Conservation (phyloP, 2,113 vertebrate species). For the Chlorocebus sabaeus region DNA sequence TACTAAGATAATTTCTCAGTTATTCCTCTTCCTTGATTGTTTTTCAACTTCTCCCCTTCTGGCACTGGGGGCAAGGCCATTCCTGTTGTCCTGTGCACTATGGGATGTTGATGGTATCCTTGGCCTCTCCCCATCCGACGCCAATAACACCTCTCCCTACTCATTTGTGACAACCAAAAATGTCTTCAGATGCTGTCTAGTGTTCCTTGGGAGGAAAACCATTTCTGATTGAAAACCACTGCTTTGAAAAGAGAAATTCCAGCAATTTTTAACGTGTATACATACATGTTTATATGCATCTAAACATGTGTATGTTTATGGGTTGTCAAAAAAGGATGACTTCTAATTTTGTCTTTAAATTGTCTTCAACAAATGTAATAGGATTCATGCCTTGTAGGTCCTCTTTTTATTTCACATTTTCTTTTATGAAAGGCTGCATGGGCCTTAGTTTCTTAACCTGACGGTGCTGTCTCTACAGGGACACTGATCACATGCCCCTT, state of each 20-base stretch:
- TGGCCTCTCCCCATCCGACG: fast-evolving
- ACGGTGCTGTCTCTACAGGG: fast-evolving
- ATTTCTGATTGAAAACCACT: neutral
- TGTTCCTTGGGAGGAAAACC: no score
- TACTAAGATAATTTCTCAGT: neutral
- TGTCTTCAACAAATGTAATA: neutral
- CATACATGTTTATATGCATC: fast-evolving
- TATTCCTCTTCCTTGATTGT: neutral
- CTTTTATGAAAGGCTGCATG: neutral
- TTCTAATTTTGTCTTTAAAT: neutral
- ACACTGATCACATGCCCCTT: no score
- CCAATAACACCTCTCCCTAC: neutral
- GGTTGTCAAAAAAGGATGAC: neutral
- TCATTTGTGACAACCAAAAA: neutral
- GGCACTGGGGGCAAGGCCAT: fast-evolving
- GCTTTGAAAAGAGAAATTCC: neutral
- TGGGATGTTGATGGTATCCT: neutral
- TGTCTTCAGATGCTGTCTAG: neutral
- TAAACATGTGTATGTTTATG: neutral
- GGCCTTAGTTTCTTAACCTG: neutral
- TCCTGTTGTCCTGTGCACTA: fast-evolving
- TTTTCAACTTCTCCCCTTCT: neutral
- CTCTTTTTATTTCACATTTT: neutral
- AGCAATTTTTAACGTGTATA: neutral
- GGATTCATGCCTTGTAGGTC: neutral